Base-by-base conservation (phyloP, 2,797 vertebrate species). In the Apogon talboti region DNA sequence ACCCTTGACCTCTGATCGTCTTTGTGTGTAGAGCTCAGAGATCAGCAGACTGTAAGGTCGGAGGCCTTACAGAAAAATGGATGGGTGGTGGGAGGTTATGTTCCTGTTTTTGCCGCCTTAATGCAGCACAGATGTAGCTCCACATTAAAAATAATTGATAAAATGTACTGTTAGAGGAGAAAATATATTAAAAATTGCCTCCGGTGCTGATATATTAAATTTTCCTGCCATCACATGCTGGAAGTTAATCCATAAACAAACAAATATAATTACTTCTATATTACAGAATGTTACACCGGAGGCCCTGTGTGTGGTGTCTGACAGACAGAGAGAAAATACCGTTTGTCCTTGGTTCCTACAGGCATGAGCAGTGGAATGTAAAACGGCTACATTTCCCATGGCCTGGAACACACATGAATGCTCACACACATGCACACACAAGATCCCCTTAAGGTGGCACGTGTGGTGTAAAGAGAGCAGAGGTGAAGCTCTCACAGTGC, bases 321-420 rank as follows among this genome's bases (percentile, higher is more conserved):
- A 45, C 16, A 66, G 59, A 74, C 19, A 8, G 45, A 48, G 56
- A 58, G 61, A 82, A 72, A 68, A 78, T 30, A 45, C 67, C 51
- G 71, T 66, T 64, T 83, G 74, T 71, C 76, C 66, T 82, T 82
- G 79, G 76, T 80, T 82, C 71, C 69, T 44, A 75, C 66, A 67
- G 74, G 53, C 5, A 15, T 66, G 35, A 78, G 55, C 63, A 41
- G 21, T 19, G 70, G 74, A 81, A 85, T 88, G 76, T 75, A 56
- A 71, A 60, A 30, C 38, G 13, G 28, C 66, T 69, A 54, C 18
- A 66, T 44, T 83, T 71, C 82, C 47, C 66, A 69, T 68, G 61
- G 66, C 14, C 42, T 43, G 45, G 14, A 66, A 66, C 71, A 73
- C 74, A 62, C 56, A 30, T 5, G 7, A 11, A 48, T 18, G 14